These are phyloP conservation scores for Tethya wilhelma DNA, from an alignment of 37 sponge, comb jelly and placozoan species.

Conservation along the genomic window DNA sequence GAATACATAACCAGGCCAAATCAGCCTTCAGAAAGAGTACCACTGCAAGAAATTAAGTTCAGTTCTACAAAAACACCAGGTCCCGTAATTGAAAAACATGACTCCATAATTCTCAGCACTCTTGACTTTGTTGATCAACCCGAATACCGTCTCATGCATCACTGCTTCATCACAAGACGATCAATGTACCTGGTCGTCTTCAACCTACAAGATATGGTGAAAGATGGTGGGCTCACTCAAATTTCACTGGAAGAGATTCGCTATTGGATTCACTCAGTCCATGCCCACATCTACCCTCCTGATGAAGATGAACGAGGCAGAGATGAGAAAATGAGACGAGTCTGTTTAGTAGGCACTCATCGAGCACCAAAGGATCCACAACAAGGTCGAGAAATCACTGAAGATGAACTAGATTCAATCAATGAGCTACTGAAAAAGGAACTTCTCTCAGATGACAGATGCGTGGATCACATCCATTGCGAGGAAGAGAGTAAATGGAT, in stretches of 20 bases:
- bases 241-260: conserved; percentile 20
- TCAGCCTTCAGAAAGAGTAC: too few relatives aligned
- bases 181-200: conserved; percentile 53
- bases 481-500: neutral
- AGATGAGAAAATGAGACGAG: conserved; percentile 5
- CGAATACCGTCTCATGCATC: too few relatives aligned
- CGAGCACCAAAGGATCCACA: conserved; percentile 29
- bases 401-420: conserved; percentile 22
- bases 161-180: conserved; percentile 64
- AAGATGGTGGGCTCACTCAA: neutral
- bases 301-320: conserved; percentile 1
- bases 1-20: too few relatives aligned
- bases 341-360: conserved; percentile 55
- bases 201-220: conserved; percentile 8
- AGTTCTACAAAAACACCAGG: too few relatives aligned
- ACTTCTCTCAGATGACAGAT: neutral
- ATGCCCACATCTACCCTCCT: conserved; percentile 49
- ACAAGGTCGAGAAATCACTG: neutral
- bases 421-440: conserved; percentile 2
- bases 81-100: too few relatives aligned
- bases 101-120: too few relatives aligned
- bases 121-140: conserved; percentile 70
- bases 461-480: conserved; percentile 2
- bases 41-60: too few relatives aligned
- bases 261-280: conserved; percentile 63